Conservation (phyloP, 2,888 invertebrate species). For the Vesta saturnalis region DNA sequence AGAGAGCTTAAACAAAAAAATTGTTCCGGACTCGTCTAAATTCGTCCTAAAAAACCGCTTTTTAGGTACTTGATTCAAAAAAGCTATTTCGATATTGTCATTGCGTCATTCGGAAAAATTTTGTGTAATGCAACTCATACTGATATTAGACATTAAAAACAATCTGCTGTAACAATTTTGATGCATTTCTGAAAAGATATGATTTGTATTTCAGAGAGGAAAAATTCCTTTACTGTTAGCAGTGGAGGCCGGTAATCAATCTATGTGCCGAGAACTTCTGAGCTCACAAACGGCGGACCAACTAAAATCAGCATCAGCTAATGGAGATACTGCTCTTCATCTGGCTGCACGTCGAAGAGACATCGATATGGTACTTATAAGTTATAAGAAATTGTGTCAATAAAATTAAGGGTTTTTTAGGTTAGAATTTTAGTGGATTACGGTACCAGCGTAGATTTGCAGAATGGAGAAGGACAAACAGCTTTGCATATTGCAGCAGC, state of each 20-base stretch:
- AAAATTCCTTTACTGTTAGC: conserved; percentile 94
- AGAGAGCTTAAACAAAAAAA: no score
- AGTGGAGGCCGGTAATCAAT: conserved; percentile 94
- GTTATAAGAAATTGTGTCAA: background rate
- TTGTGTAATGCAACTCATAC: no score
- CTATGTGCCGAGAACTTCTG: conserved; percentile 93
- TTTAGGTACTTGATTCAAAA: no score
- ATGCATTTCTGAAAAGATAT: no score
- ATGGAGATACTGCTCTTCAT: conserved; percentile 95
- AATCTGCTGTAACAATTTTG: no score
- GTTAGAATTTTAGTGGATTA: conserved; percentile 90
- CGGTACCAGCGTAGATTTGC: conserved; percentile 90
- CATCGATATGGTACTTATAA: conserved; percentile 79
- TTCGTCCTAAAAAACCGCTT: no score
- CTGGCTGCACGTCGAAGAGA: conserved; percentile 92
- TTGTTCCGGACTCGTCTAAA: no score
- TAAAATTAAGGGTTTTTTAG: conserved; percentile 38
- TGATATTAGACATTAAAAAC: no score
- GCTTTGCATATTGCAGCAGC: conserved; percentile 95
- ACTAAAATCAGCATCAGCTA: conserved; percentile 82
- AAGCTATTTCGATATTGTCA: no score
- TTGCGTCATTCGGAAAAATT: no score
- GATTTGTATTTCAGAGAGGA: conserved; percentile 76
- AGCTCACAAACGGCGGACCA: conserved; percentile 89
- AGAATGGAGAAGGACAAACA: conserved; percentile 95